Evolutionary conservation across 2,113 vertebrate genomes (phyloP).

Genomic region (Corythornis madagascariensis): DNA sequence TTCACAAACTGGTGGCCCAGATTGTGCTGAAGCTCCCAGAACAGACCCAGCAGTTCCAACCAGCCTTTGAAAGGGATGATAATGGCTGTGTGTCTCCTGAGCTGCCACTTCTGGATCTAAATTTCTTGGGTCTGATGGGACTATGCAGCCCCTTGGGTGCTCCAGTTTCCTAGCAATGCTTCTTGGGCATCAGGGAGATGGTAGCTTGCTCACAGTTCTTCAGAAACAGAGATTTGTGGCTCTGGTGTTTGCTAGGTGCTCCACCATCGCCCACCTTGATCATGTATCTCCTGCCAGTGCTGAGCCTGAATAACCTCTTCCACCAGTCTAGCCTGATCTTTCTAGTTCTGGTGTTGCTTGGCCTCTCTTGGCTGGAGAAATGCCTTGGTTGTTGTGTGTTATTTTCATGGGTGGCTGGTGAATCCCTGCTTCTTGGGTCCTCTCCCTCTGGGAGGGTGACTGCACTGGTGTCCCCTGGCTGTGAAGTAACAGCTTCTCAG

Average conservation of each 20-base stretch:
- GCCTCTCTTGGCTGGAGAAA: not conserved
- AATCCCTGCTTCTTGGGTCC: not conserved
- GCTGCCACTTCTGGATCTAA: not conserved
- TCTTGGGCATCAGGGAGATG: not conserved
- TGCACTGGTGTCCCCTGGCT: not conserved
- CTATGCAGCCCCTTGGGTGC: not conserved
- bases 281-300: not conserved
- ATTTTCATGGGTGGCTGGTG: not conserved
- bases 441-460: not conserved
- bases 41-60: not conserved
- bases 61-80: not conserved
- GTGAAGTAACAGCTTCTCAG: not conserved
- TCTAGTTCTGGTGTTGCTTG: not conserved
- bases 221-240: not conserved
- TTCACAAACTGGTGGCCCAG: not conserved
- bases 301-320: not conserved
- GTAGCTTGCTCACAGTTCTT: not conserved
- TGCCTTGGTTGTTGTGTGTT: rapidly evolving
- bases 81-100: not conserved
- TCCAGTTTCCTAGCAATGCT: not conserved
- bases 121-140: not conserved
- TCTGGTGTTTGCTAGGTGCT: not conserved
- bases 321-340: not conserved
- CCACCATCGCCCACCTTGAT: not conserved
- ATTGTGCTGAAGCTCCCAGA: not conserved